Percentiles rank a stretch among this genome's conserved stretches.
Conservation (phyloP, 2,797 vertebrate genomes). For the Cercopithecus mitis region DNA sequence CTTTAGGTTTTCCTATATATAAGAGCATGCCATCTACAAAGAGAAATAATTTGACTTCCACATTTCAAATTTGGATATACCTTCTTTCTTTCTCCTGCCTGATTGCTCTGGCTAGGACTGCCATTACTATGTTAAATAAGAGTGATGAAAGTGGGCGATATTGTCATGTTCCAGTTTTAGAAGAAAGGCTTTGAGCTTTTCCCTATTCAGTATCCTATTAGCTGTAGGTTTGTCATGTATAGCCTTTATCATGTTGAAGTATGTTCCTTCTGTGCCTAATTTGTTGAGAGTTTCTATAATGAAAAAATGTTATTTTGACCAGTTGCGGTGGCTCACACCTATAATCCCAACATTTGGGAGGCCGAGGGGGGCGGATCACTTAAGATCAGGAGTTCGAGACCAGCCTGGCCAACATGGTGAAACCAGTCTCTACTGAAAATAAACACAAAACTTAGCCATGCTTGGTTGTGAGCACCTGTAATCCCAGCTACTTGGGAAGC, state of each 20-base stretch:
- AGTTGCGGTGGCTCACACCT: rapidly evolving
- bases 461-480: background rate
- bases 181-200: background rate
- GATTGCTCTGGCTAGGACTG: background rate
- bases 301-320: background rate
- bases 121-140: background rate
- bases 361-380: rapidly evolving
- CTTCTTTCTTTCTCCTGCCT: background rate
- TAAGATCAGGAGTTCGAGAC: background rate
- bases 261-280: background rate
- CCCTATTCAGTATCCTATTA: background rate
- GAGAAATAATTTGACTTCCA: background rate
- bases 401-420: too few relatives aligned
- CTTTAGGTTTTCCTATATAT: background rate
- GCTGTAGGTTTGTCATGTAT: background rate
- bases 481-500: background rate
- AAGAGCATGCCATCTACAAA: background rate
- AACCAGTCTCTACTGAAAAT: background rate
- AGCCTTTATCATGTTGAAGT: background rate
- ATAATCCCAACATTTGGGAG: background rate
- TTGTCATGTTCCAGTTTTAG: background rate
- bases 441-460: background rate
- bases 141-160: background rate
- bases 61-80: background rate
- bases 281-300: background rate